Base-by-base conservation (phyloP, 2,113 vertebrate genomes). In the Bubalus kerabau region DNA sequence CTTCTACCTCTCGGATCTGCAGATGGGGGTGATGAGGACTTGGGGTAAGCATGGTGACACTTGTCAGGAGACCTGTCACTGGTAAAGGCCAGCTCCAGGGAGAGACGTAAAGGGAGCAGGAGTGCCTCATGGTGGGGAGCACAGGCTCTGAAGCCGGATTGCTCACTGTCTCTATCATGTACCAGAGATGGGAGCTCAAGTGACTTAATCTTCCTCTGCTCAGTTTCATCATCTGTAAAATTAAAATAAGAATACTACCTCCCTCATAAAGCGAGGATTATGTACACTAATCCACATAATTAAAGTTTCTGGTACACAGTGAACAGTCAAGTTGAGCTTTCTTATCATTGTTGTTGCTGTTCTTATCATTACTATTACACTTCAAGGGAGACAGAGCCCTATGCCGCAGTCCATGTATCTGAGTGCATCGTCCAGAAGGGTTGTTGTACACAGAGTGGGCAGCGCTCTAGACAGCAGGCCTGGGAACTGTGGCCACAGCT, bases 221-320 rank as follows among this genome's bases (percentile, higher is more conserved):
- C 71, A 92, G 28, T 92, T 90, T 94, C 84, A 87, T 80, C 80
- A 81, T 78, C 82, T 88, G 54, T 67, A 74, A 94, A 94, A 89
- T 13, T 96, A 90, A 96, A 96, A 85, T 92, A 85, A 97, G 89
- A 94, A 95, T 40, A 50, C 60, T 17, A 43, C 54, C 40, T 74
- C 46, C 5, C 26, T 90, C 57, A 50, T n/a, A 40, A 74, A 84
- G 32, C 13, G 15, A 87, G 32, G 71, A 57, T 94, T 89, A 90
- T 90, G n/a, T 46, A 17, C 26, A 24, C 43, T 78, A 93, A 96
- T 88, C 24, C 32, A 94, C 36, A 64, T 32, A 15, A 67, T 83
- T 2, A 4, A 74, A 36, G 21, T 86, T 95, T 87, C 78, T 78
- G 92, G 95, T 60, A 64, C 50, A 48, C 14, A 85, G 21, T 57